Conservation (phyloP, 2,797 vertebrate species). For the Synanceia verrucosa region DNA sequence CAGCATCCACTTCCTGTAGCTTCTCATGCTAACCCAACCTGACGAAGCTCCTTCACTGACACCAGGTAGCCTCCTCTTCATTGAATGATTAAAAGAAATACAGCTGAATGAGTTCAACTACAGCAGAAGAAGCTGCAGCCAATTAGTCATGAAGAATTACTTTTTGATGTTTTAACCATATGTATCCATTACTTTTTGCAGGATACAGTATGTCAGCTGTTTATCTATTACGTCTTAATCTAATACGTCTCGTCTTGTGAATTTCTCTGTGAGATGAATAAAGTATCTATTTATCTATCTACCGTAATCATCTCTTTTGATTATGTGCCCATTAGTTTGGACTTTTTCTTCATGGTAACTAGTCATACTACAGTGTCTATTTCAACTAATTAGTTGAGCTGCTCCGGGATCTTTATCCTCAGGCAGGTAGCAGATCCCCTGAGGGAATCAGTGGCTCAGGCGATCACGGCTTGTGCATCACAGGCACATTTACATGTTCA, state of each 20-base stretch:
- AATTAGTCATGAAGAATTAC: neutral
- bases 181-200: neutral
- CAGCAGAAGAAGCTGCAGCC: neutral
- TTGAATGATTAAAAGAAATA: too few relatives aligned
- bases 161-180: too few relatives aligned
- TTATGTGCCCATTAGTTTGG: neutral
- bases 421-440: constrained; percentile 9
- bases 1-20: constrained; percentile 30
- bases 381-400: constrained; percentile 4
- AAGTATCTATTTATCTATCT: too few relatives aligned
- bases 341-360: neutral
- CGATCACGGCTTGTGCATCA: constrained; percentile 13
- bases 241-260: too few relatives aligned
- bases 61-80: too few relatives aligned
- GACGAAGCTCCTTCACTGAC: neutral
- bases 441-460: constrained; percentile 20
- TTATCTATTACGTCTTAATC: neutral
- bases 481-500: constrained; percentile 19
- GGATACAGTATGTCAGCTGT: neutral
- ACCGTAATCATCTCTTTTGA: neutral
- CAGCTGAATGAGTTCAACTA: neutral
- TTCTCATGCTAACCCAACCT: neutral
- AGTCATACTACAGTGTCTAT: neutral
- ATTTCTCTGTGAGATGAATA: too few relatives aligned
- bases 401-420: neutral